phyloP scores from a whole-genome alignment of 2,797 vertebrate genomes.

The Sphenopsis melanotis region DNA sequence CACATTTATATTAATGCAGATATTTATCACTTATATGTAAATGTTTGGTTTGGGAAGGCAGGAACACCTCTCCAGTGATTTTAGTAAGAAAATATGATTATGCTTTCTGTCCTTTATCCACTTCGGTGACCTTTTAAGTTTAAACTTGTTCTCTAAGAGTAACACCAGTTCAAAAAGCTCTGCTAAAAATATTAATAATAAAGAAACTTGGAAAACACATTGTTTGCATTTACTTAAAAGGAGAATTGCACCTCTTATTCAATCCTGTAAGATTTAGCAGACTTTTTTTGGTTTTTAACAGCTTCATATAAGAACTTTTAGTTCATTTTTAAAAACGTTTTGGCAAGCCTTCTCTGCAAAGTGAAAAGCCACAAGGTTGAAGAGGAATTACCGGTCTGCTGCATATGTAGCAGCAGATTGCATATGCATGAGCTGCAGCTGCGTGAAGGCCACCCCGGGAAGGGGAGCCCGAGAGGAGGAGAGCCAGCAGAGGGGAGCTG shows the following conservation, averaged over 20 bases:
- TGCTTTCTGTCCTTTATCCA: neutral
- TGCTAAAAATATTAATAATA: neutral
- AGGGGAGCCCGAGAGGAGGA: neutral
- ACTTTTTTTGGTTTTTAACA: neutral
- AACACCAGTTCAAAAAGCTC: neutral
- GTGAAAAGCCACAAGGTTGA: neutral
- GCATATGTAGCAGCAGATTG: constrained; percentile 6
- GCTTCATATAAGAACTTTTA: neutral
- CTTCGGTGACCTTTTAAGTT: neutral
- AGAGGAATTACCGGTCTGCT: constrained; percentile 2
- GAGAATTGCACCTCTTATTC: neutral
- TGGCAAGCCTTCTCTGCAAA: neutral
- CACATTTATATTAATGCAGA: constrained; percentile 15
- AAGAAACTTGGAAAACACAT: neutral
- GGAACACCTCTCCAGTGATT: neutral
- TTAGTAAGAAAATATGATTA: constrained; percentile 10
- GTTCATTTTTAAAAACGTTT: neutral
- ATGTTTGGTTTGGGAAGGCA: constrained; percentile 34
- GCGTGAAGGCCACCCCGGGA: neutral
- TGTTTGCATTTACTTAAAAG: neutral
- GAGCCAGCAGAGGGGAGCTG: neutral
- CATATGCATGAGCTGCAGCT: constrained; percentile 29
- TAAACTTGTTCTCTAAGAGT: neutral
- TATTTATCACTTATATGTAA: constrained; percentile 51
- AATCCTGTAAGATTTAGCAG: neutral